Percentiles rank a stretch among this genome's conserved stretches.
Conservation (phyloP, 2,888 invertebrate species). For the Orthonychiurus folsomi region DNA sequence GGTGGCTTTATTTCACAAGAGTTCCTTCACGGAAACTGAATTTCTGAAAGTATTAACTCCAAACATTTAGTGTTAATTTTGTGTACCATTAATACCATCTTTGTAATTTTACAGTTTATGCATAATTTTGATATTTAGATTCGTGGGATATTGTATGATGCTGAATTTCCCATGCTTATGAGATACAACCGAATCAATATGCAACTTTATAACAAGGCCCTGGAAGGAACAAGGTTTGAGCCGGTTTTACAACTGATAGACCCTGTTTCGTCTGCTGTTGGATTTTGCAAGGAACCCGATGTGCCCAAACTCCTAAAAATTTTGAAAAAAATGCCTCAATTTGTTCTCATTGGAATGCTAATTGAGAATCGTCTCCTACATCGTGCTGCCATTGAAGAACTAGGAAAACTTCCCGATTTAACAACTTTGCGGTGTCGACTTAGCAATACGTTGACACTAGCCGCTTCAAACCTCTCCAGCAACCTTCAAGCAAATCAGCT, state of each 20-base stretch:
- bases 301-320: conserved; percentile 56
- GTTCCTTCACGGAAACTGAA: conserved; percentile 59
- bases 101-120: no score
- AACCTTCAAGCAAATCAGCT: not conserved
- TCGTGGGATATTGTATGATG: conserved; percentile 25
- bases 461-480: not conserved
- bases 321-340: conserved; percentile 60
- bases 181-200: conserved; percentile 40
- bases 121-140: no score
- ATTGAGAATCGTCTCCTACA: conserved; percentile 28
- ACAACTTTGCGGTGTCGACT: not conserved
- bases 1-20: conserved; percentile 62
- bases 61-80: no score
- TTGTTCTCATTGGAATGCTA: conserved; percentile 55
- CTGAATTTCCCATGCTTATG: conserved; percentile 25
- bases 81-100: no score
- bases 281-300: conserved; percentile 61
- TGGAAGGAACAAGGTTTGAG: conserved; percentile 60
- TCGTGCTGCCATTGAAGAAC: conserved; percentile 22
- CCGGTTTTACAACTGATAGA: conserved; percentile 56
- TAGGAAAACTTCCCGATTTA: conserved; percentile 5
- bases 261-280: conserved; percentile 55
- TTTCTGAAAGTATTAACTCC: conserved; percentile 59
- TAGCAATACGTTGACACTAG: not conserved
- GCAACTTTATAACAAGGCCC: conserved; percentile 57